Base-by-base conservation (phyloP, 2,797 vertebrate genomes). In the Spheniscus humboldti region DNA sequence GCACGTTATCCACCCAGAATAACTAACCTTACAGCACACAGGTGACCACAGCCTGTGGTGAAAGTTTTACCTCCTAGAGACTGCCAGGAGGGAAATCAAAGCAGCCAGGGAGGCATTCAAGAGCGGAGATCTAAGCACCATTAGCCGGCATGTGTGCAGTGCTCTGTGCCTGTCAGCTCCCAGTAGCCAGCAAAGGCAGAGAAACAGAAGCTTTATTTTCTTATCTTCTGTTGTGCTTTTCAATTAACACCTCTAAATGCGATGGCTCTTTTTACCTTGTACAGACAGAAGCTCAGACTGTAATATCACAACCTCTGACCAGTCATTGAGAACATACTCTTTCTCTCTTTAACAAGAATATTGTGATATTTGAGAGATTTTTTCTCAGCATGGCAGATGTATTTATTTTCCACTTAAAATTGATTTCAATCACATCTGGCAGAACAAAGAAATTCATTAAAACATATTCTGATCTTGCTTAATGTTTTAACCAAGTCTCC, bases 1-100 rank as follows among this genome's bases (percentile, higher is more conserved):
- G 43, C n/a, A 53, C 2, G 0, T 52, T 18, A 15, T 12, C 60
- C 56, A 77, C 15, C 30, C 35, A 62, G n/a, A 3, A 0, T 3
- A 62, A 33, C 56, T 17, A 47, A 88, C 63, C 50, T 35, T 17
- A 56, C 9, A 71, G 53, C 64, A n/a, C 3, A 1, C 9, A 19
- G 48, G 60, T 22, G 15, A 79, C 41, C 31, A 27, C 18, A 11
- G 47, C 43, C 63, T 56, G 35, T n/a, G n/a, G 8, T 16, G 31
- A 94, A 80, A 87, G 59, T 56, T 69, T 41, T 19, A 50, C 62
- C 80, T 78, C 52, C 64, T 22, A 19, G 28, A 56, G 19, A 27
- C 35, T 60, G 74, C 57, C 72, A 55, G 52, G 35, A 69, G 18
- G 68, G 52, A 19, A 47, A 66, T 31, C 31, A 68, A 41, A 83